Evolutionary conservation across 2,888 invertebrate genomes (phyloP).

Genomic region (Panopea generosa): DNA sequence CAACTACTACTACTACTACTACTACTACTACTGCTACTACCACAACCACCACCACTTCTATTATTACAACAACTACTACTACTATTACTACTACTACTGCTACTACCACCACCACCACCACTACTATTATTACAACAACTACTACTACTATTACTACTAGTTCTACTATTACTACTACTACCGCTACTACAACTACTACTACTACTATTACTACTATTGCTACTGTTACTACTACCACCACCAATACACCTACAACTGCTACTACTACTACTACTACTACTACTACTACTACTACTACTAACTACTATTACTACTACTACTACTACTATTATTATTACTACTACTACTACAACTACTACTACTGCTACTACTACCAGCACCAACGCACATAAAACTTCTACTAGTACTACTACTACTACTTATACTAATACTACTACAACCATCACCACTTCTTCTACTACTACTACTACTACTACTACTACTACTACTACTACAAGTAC

Average conservation of each 20-base stretch:
- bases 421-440: no score
- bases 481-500: conserved; percentile 3
- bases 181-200: neutral
- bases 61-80: neutral
- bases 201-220: neutral
- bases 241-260: neutral
- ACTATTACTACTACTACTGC: neutral
- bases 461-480: conserved; percentile 3
- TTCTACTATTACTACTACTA: neutral
- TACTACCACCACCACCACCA: neutral
- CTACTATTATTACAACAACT: neutral
- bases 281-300: neutral
- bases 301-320: no score
- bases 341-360: conserved; percentile 1
- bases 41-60: no score
- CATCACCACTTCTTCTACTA: neutral
- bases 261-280: neutral
- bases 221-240: neutral
- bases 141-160: neutral
- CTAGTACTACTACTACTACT: neutral
- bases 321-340: neutral
- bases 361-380: no score
- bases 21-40: no score
- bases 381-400: no score
- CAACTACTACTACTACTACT: conserved; percentile 1